phyloP scores from a whole-genome alignment of 30 jellyfish, hydroid and myxozoan species.

The Hydractinia symbiolongicarpus region DNA sequence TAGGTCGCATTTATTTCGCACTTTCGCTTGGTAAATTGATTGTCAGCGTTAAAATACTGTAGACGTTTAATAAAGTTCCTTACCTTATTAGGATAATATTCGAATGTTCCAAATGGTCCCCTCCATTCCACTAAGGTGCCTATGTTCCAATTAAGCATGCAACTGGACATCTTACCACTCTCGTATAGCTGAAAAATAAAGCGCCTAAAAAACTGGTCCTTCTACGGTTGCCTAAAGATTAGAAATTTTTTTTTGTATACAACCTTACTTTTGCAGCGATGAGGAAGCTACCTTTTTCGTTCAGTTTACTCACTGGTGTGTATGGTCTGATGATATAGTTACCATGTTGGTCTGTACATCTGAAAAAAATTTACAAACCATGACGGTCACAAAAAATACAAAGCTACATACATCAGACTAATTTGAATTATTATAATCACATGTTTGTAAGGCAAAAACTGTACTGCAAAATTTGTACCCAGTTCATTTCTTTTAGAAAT shows the following conservation, averaged over 20 bases:
- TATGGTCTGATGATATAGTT: constrained; percentile 36
- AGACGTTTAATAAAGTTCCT: not conserved
- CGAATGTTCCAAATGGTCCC: constrained; percentile 76
- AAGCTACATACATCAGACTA: not conserved
- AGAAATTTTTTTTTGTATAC: not conserved
- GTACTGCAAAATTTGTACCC: not conserved
- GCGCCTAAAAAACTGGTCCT: not conserved
- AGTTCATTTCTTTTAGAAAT: not conserved
- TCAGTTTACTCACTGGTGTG: constrained; percentile 44
- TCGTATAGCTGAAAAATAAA: constrained; percentile 38
- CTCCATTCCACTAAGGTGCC: constrained; percentile 71
- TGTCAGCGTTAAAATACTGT: no score
- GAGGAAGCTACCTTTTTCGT: constrained; percentile 30
- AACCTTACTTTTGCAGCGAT: constrained; percentile 49
- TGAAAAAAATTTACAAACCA: constrained; percentile 13
- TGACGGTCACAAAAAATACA: not conserved
- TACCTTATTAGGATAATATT: constrained; percentile 40
- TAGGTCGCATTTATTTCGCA: no score
- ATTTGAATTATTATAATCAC: not conserved
- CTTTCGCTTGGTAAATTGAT: no score
- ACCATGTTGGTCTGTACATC: constrained; percentile 35
- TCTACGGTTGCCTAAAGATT: not conserved
- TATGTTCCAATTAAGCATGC: constrained; percentile 31
- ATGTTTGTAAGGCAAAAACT: constrained; percentile 1
- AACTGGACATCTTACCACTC: constrained; percentile 48